Evolutionary conservation across 1,140 invertebrate genomes (phyloP).

Genomic region (Chrysoperla carnea): DNA sequence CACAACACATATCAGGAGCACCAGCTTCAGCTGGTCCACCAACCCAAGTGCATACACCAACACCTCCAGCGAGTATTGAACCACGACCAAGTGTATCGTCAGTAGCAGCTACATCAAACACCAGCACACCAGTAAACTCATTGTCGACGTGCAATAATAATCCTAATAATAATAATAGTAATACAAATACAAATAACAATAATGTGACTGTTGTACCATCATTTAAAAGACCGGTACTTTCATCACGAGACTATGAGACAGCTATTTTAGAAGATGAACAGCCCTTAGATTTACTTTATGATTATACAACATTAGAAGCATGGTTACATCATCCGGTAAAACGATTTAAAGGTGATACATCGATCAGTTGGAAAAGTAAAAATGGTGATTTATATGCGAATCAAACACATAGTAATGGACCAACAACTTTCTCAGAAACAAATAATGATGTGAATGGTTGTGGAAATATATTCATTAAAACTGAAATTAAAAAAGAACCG

Average conservation of each 20-base stretch:
- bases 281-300: constrained; percentile 66
- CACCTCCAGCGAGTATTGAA: constrained; percentile 6
- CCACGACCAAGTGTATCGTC: constrained; percentile 6
- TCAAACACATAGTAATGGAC: constrained; percentile 33
- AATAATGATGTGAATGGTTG: constrained; percentile 9
- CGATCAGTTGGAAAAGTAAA: constrained; percentile 10
- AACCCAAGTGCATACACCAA: constrained; percentile 14
- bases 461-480: constrained; percentile 10
- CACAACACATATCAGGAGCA: constrained; percentile 8
- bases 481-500: constrained; percentile 31
- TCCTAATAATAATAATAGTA: constrained; percentile 1
- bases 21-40: constrained; percentile 7
- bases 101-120: constrained; percentile 6
- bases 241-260: constrained; percentile 48
- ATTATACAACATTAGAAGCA: constrained; percentile 66
- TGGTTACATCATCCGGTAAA: constrained; percentile 84
- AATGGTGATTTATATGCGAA: constrained; percentile 35
- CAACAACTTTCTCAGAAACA: constrained; percentile 10
- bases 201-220: constrained; percentile 11
- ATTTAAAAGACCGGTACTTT: constrained; percentile 52
- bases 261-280: constrained; percentile 58
- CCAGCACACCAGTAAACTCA: constrained; percentile 5
- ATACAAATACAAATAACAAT: not conserved
- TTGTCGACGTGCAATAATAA: not conserved
- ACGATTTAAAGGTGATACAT: constrained; percentile 43